phyloP scores from a whole-genome alignment of 37 sponge, comb jelly and placozoan species.

The Chondrilla cf. caribensis region DNA sequence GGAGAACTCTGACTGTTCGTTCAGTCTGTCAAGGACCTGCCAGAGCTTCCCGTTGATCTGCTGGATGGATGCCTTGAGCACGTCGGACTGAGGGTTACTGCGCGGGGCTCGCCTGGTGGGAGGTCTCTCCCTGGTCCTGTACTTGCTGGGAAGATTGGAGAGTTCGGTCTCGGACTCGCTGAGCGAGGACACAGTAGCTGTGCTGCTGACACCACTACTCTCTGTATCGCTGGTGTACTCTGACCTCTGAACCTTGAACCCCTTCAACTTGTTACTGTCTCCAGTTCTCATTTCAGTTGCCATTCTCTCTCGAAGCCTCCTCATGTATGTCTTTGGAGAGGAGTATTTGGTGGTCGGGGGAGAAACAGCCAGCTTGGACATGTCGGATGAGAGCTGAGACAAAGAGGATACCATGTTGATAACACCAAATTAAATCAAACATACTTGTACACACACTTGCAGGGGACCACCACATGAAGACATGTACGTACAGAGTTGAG shows the following conservation, averaged over 20 bases:
- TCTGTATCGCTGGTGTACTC: constrained; percentile 1
- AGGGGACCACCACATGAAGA: too few relatives aligned
- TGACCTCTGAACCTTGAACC: neutral
- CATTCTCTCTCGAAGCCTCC: constrained; percentile 14
- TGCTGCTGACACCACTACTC: constrained; percentile 6
- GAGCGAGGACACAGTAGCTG: neutral
- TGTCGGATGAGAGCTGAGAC: too few relatives aligned
- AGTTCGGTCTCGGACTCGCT: neutral
- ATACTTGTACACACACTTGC: too few relatives aligned
- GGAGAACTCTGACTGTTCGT: constrained; percentile 9
- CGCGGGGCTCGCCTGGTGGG: neutral
- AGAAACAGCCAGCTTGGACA: too few relatives aligned
- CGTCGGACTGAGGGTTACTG: neutral
- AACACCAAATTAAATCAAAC: too few relatives aligned
- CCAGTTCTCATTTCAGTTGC: neutral
- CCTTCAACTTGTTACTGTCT: neutral
- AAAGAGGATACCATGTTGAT: too few relatives aligned
- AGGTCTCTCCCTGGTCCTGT: neutral
- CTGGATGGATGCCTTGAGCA: constrained; percentile 23
- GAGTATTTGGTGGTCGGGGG: neutral
- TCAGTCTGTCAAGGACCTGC: constrained; percentile 29
- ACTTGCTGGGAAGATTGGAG: neutral
- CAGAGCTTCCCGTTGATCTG: constrained; percentile 48
- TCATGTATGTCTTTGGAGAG: constrained; percentile 33
- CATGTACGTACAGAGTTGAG: too few relatives aligned